Percentiles rank a stretch among this genome's conserved stretches.
Evolutionary conservation across 2,888 invertebrate genomes (phyloP).

Genomic region (Leptothorax acervorum): DNA sequence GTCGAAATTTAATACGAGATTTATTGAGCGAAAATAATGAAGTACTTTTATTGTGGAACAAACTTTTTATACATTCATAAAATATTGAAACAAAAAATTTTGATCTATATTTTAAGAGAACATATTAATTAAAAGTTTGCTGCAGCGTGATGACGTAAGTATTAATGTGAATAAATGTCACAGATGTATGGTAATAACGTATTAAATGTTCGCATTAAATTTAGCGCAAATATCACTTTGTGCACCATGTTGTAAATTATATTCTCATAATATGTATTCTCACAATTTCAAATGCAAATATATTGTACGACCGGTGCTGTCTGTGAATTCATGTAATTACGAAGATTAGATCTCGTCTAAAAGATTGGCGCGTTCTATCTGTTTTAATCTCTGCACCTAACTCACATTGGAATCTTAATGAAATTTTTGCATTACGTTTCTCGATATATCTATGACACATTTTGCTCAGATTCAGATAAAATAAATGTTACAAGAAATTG

Average conservation of each 20-base stretch:
- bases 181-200: not conserved
- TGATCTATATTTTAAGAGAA: not conserved
- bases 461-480: not conserved
- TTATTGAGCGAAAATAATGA: constrained; percentile 9
- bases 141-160: not conserved
- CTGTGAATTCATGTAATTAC: constrained; percentile 15
- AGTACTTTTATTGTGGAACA: not conserved
- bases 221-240: not conserved
- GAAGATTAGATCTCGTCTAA: constrained; percentile 24
- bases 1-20: not conserved
- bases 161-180: not conserved
- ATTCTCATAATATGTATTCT: not conserved
- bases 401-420: not conserved
- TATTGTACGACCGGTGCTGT: not conserved
- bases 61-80: not conserved
- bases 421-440: not conserved
- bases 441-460: not conserved
- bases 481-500: constrained; percentile 21
- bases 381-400: constrained; percentile 15
- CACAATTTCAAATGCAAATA: constrained; percentile 3
- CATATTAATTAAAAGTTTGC: not conserved
- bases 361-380: not conserved
- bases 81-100: not conserved
- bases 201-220: not conserved
- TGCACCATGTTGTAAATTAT: not conserved